Conservation (phyloP, 2,888 invertebrate species). For the Monopis laevigella region DNA sequence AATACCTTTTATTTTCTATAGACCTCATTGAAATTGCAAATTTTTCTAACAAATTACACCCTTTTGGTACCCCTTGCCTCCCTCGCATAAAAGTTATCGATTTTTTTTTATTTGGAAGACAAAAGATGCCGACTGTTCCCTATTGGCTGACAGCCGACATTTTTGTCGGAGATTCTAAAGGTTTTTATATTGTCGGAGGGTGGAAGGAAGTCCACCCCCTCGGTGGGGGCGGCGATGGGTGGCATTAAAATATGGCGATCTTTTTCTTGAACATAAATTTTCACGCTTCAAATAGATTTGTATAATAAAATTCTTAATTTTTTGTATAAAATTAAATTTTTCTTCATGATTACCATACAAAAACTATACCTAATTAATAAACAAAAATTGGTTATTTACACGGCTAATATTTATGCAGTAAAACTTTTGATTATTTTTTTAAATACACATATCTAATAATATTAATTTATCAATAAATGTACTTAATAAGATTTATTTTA, state of each 20-base stretch:
- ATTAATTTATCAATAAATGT: no score
- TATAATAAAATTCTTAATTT: no score
- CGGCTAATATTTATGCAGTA: no score
- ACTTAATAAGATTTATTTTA: no score
- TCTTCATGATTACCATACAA: no score
- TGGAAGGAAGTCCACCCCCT: no score
- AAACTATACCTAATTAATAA: no score
- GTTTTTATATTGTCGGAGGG: conserved; percentile 58
- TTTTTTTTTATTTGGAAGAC: conserved; percentile 13
- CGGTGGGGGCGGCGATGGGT: conserved; percentile 26
- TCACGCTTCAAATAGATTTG: no score
- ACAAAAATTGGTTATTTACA: no score
- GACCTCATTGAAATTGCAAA: conserved; percentile 12
- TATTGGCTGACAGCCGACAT: conserved; percentile 44
- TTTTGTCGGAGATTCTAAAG: conserved; percentile 59
- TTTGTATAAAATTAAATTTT: not conserved
- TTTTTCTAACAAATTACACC: conserved; percentile 13
- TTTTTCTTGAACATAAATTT: conserved; percentile 38
- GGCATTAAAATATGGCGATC: conserved; percentile 33
- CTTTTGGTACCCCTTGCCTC: conserved; percentile 7
- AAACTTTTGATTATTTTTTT: no score
- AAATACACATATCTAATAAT: no score
- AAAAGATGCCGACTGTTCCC: conserved; percentile 18
- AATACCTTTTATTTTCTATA: conserved; percentile 2
- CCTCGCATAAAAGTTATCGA: conserved; percentile 13